phyloP scores from a whole-genome alignment of 2,113 vertebrate genomes.

The Eulemur macaco region DNA sequence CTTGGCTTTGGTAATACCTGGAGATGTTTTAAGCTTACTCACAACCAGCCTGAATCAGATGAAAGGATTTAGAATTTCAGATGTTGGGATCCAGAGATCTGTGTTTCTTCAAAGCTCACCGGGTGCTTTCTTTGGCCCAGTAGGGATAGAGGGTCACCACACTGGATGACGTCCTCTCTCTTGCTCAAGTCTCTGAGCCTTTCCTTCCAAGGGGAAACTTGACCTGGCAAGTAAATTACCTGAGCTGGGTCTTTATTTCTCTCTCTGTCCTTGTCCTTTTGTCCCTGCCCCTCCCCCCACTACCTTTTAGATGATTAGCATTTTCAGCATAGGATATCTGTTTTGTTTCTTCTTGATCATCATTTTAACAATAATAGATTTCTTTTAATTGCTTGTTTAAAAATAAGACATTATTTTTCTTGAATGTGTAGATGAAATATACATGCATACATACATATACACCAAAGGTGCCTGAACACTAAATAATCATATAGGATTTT shows the following conservation, averaged over 20 bases:
- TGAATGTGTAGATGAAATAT: not conserved
- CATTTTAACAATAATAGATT: not conserved
- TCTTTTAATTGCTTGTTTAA: not conserved
- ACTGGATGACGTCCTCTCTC: not conserved
- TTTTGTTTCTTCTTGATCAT: not conserved
- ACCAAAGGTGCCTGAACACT: not conserved
- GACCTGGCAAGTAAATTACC: not conserved
- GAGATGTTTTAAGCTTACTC: not conserved
- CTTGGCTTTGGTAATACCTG: not conserved
- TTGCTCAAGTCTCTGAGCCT: not conserved
- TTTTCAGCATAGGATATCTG: not conserved
- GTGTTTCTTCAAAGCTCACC: not conserved
- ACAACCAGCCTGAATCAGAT: not conserved
- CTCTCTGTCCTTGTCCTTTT: not conserved
- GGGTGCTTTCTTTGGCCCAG: not conserved
- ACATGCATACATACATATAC: not conserved
- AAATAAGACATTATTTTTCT: not conserved
- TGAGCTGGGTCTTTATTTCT: not conserved
- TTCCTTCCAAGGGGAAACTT: not conserved
- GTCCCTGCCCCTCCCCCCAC: not conserved
- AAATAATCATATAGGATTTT: not conserved
- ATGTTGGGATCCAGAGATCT: not conserved
- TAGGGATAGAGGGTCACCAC: not conserved
- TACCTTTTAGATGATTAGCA: not conserved
- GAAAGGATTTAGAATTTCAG: constrained; percentile 1